A percentile compares a stretch with the other conserved stretches of the same genome.
Evolutionary conservation across 2,113 vertebrate genomes (phyloP).

Genomic region (Sula dactylatra): DNA sequence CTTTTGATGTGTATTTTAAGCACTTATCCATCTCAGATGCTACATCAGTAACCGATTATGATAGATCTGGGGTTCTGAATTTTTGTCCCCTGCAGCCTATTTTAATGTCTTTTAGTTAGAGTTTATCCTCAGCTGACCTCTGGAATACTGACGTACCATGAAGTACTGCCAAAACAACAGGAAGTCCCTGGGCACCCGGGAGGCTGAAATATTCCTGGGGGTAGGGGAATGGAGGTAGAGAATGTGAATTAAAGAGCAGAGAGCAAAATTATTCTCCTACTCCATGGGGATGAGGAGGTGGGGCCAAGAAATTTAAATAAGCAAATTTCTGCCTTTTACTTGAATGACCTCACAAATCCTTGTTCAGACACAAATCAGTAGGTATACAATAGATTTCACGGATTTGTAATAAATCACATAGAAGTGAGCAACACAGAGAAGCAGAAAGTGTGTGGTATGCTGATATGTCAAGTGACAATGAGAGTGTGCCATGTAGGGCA

Average conservation of each 20-base stretch:
- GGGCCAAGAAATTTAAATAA: background rate
- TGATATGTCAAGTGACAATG: background rate
- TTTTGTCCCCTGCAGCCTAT: background rate
- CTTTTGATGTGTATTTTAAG: slow-evolving; percentile 13
- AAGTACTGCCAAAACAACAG: background rate
- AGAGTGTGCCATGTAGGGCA: background rate
- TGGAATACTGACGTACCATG: background rate
- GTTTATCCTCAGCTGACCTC: slow-evolving; percentile 33
- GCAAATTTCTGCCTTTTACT: background rate
- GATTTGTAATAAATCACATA: background rate
- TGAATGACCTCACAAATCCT: background rate
- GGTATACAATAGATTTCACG: background rate
- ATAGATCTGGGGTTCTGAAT: background rate
- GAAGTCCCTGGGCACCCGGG: background rate
- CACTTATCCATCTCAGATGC: background rate
- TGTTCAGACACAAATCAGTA: background rate
- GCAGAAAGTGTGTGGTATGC: background rate
- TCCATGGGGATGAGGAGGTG: background rate
- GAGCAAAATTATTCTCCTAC: background rate
- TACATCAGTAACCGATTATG: background rate
- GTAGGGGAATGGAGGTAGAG: background rate
- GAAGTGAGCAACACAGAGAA: background rate
- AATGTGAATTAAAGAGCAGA: background rate
- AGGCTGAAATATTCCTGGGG: background rate
- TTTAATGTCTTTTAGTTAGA: background rate